Evolutionary conservation across 2,113 vertebrate species (phyloP), one percentile per base, ranked within the genome.

Genomic region (Gadus chalcogrammus): DNA sequence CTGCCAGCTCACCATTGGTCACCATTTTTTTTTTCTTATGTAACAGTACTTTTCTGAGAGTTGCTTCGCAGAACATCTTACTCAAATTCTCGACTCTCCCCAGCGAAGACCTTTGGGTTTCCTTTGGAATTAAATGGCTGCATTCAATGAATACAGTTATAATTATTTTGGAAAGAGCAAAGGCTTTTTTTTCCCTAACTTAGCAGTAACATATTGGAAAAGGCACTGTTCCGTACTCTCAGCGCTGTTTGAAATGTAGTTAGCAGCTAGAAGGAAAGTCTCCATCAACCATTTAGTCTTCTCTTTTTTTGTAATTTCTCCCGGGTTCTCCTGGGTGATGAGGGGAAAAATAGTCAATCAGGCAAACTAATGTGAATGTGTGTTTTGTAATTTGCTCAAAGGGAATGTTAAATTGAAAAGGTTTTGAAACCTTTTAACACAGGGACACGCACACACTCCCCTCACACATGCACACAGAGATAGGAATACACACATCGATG

Each of bases 311-410:
- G 60, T 69, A 71, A 79, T 71, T 61, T 74, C 61, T 67, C 72
- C 88, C 84, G 79, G 80, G 65, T 91, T 89, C 80, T 48, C 42
- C 11, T 48, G 42, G 42, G 42, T 78, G 88, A 89, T 86, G 77
- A 88, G 82, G 84, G 64, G 84, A 86, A 87, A 86, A 85, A 79
- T 80, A 64, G 90, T 88, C 91, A 92, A 82, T 91, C 89, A 91
- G 84, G 78, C 60, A 68, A 80, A 82, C 87, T 89, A 89, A 90
- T 86, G 84, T 85, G 85, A 87, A 86, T 69, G 86, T 82, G 84
- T 80, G 78, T 91, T 90, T 88, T 91, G 81, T 91, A 89, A 90
- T 90, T 90, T 83, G 74, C 79, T 90, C 87, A 90, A 90, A 93
- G 85, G 79, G 83, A 88, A 85, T 79, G 62, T 78, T 76, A 86